Conservation (phyloP, 2,797 vertebrate genomes). For the Bovichtus variegatus region DNA sequence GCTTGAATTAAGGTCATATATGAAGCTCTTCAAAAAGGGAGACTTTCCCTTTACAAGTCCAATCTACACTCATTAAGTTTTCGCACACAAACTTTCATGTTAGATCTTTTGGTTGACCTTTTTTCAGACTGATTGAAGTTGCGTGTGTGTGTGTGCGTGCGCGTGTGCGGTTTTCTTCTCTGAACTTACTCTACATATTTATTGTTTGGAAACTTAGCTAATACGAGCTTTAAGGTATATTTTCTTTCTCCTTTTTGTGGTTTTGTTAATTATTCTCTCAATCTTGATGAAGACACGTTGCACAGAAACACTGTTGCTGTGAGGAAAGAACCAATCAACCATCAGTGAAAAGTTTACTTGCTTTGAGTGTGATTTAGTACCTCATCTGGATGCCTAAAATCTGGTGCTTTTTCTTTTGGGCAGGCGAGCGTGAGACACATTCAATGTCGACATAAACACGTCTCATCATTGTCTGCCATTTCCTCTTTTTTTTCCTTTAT, state of each 20-base stretch:
- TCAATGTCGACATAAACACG: constrained; percentile 44
- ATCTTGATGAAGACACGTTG: constrained; percentile 79
- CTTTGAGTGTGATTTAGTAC: constrained; percentile 80
- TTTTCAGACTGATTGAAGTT: constrained; percentile 62
- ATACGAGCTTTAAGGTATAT: constrained; percentile 80
- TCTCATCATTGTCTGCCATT: constrained; percentile 46
- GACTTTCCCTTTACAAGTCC: constrained; percentile 57
- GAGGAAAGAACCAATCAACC: constrained; percentile 73
- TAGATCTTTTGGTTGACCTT: constrained; percentile 68
- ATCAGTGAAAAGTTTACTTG: constrained; percentile 79
- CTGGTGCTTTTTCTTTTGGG: constrained; percentile 77
- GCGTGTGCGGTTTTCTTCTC: constrained; percentile 47
- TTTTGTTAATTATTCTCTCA: constrained; percentile 74
- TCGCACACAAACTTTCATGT: constrained; percentile 71
- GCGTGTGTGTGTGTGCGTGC: constrained; percentile 28
- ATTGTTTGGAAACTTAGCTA: constrained; percentile 86
- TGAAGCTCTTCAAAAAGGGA: constrained; percentile 76
- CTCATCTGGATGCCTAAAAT: constrained; percentile 82
- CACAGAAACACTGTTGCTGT: constrained; percentile 80
- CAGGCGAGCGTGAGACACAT: constrained; percentile 38
- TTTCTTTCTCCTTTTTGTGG: constrained; percentile 65
- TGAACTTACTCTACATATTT: constrained; percentile 86
- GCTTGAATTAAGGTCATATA: constrained; percentile 79
- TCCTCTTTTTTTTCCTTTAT: constrained; percentile 31
- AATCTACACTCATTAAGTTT: constrained; percentile 70